A percentile compares a stretch with the other conserved stretches of the same genome.
Evolutionary conservation across 2,113 vertebrate genomes (phyloP).

Genomic region (Pseudonaja textilis): DNA sequence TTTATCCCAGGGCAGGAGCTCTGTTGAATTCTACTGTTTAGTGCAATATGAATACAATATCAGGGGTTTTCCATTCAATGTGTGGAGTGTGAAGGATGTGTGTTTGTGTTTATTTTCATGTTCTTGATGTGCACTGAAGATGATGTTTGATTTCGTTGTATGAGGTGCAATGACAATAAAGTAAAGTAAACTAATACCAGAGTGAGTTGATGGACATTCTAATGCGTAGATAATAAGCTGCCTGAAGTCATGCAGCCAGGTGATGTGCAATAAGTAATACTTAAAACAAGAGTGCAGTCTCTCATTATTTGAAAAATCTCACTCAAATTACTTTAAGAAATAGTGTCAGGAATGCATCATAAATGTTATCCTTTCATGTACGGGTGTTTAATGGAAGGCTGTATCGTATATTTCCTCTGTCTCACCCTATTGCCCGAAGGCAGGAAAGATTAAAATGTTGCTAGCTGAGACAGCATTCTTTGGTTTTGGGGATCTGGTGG

Average conservation of each 20-base stretch:
- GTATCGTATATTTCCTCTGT: not conserved
- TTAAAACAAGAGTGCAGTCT: not conserved
- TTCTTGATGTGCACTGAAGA: too few relatives aligned
- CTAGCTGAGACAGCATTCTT: not conserved
- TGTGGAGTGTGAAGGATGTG: too few relatives aligned
- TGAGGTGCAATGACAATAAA: too few relatives aligned
- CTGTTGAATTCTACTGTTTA: too few relatives aligned
- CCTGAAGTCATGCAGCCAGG: not conserved
- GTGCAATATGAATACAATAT: too few relatives aligned
- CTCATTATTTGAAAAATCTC: not conserved
- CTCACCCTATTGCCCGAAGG: not conserved
- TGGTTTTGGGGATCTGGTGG: not conserved
- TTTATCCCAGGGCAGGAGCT: too few relatives aligned
- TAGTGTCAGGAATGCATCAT: not conserved
- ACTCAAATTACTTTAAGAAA: not conserved
- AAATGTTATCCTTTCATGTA: not conserved
- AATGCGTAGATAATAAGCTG: not conserved
- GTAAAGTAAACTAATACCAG: not conserved
- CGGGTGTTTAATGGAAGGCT: not conserved
- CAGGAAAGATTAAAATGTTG: not conserved
- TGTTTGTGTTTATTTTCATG: too few relatives aligned
- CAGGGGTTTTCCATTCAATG: too few relatives aligned
- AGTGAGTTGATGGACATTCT: not conserved
- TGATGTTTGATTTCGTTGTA: too few relatives aligned
- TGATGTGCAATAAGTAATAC: not conserved